These are phyloP conservation scores for Callyntrura sp. DNA, from an alignment of 2,888 invertebrate genomes.

Conservation along the genomic window DNA sequence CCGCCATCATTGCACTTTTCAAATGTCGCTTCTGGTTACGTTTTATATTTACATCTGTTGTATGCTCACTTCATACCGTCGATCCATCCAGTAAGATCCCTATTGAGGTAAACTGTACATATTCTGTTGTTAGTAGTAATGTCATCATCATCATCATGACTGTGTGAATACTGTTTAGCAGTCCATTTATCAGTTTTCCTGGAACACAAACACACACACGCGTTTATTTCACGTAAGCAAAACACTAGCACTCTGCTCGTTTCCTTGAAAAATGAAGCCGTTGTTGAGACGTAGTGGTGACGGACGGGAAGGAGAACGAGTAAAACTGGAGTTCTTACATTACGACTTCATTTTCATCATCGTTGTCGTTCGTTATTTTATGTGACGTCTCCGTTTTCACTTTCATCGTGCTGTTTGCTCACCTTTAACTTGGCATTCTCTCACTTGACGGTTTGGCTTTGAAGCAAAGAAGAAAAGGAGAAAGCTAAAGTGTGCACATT, in stretches of 20 bases:
- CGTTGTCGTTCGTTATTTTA: conserved; percentile 12
- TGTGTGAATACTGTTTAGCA: neutral
- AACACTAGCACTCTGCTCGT: no score
- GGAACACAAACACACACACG: neutral
- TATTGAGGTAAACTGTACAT: neutral
- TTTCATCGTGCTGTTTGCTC: conserved; percentile 41
- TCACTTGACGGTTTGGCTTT: conserved; percentile 45
- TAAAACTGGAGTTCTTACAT: neutral
- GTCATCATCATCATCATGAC: neutral
- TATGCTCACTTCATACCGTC: neutral
- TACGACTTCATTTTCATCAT: conserved; percentile 45
- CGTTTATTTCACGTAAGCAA: neutral
- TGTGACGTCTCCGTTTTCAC: neutral
- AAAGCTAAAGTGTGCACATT: neutral
- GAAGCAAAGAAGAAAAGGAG: neutral
- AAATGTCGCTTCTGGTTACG: neutral
- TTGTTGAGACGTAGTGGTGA: neutral
- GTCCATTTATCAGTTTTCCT: conserved; percentile 13
- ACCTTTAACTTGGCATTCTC: conserved; percentile 40
- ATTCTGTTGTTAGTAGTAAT: neutral
- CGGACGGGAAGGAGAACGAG: neutral
- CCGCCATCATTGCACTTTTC: conserved; percentile 17
- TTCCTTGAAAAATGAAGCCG: neutral
- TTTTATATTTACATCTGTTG: neutral
- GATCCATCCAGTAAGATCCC: neutral